phyloP scores from a whole-genome alignment of 2,888 invertebrate species.

The Monopis laevigella region DNA sequence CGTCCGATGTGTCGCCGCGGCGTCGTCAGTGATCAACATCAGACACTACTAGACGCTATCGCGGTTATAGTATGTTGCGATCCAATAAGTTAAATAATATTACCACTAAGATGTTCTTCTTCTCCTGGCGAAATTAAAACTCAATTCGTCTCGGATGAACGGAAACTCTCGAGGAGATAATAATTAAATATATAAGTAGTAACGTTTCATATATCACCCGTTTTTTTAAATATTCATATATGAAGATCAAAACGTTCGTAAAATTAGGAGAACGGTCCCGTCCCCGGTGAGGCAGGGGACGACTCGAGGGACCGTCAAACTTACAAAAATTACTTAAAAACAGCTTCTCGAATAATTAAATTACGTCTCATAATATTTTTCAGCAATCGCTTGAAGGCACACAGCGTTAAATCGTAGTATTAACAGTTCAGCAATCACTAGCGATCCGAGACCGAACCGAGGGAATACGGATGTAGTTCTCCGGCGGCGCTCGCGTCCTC shows the following conservation, averaged over 20 bases:
- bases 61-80: slow-evolving; percentile 42
- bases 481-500: slow-evolving; percentile 12
- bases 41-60: slow-evolving; percentile 52
- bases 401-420: slow-evolving; percentile 75
- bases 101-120: slow-evolving; percentile 64
- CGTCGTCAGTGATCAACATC: slow-evolving; percentile 59
- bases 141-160: slow-evolving; percentile 62
- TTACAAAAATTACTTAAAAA: slow-evolving; percentile 17
- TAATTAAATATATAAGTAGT: slow-evolving; percentile 40
- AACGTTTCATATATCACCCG: slow-evolving; percentile 69
- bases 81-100: slow-evolving; percentile 60
- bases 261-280: slow-evolving; percentile 41
- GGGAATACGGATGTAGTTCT: slow-evolving; percentile 13
- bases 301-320: slow-evolving; percentile 30
- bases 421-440: slow-evolving; percentile 45
- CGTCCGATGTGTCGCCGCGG: slow-evolving; percentile 15
- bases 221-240: slow-evolving; percentile 60
- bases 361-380: slow-evolving; percentile 65
- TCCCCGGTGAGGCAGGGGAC: slow-evolving; percentile 45
- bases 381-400: slow-evolving; percentile 86
- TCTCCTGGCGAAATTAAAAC: slow-evolving; percentile 64
- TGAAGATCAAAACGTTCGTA: slow-evolving; percentile 58
- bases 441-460: slow-evolving; percentile 14
- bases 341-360: slow-evolving; percentile 50
- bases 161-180: slow-evolving; percentile 56